These are phyloP conservation scores for Umimayanthus kanabou DNA, from an alignment of 92 coral and sea anemone genomes.

Conservation along the genomic window DNA sequence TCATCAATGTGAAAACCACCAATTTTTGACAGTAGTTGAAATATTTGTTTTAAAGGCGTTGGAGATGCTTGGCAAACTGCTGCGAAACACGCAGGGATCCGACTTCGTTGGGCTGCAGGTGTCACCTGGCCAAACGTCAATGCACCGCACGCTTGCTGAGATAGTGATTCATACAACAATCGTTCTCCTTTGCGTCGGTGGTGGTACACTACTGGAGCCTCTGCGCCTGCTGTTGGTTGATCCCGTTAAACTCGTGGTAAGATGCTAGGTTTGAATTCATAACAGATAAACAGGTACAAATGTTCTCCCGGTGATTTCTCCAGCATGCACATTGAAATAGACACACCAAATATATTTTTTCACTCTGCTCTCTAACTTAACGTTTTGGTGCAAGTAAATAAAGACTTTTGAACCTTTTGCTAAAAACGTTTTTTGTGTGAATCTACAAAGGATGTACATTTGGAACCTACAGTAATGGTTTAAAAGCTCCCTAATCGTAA, in stretches of 20 bases:
- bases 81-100: conserved; percentile 66
- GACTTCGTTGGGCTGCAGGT: conserved; percentile 57
- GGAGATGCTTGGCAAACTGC: conserved; percentile 53
- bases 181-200: conserved; percentile 54
- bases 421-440: no score
- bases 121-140: conserved; percentile 55
- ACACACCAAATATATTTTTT: no score
- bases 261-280: background rate
- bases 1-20: background rate
- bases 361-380: no score
- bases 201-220: conserved; percentile 56
- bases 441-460: no score
- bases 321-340: background rate
- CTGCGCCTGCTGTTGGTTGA: conserved; percentile 60
- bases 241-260: conserved; percentile 67
- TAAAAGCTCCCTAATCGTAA: no score
- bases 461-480: no score
- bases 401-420: no score
- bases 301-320: background rate
- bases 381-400: no score
- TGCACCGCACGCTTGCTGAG: conserved; percentile 61
- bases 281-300: background rate
- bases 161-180: conserved; percentile 64
- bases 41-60: conserved; percentile 37
- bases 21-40: background rate